phyloP scores from a whole-genome alignment of 2,113 vertebrate genomes.

The Rallus limicola region DNA sequence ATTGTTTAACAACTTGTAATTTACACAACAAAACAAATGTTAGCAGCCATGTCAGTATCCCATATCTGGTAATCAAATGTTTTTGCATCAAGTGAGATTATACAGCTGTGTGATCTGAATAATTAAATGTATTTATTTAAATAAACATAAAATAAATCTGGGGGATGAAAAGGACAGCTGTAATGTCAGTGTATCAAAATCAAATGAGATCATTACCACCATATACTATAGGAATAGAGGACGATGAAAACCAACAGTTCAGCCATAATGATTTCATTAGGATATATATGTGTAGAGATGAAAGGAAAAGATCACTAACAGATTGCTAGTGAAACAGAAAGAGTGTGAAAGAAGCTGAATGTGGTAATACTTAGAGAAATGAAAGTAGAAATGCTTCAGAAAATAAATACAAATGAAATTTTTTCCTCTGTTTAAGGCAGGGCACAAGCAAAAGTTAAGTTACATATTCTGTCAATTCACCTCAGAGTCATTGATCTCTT shows the following conservation, averaged over 20 bases:
- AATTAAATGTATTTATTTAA: conserved; percentile 72
- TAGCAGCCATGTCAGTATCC: conserved; percentile 31
- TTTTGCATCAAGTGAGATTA: conserved; percentile 8
- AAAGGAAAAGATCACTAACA: conserved; percentile 72
- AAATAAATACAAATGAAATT: conserved; percentile 23
- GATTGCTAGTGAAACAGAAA: conserved; percentile 61
- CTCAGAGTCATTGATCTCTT: conserved; percentile 63
- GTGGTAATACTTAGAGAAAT: conserved; percentile 64
- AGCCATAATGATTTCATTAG: conserved; percentile 76
- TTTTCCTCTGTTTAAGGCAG: conserved; percentile 46
- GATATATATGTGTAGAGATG: conserved; percentile 62
- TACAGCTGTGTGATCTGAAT: conserved; percentile 60
- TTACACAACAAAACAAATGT: conserved; percentile 55
- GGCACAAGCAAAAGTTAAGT: conserved; percentile 51
- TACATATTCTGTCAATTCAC: conserved; percentile 59
- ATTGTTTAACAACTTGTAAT: conserved; percentile 38
- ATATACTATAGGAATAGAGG: conserved; percentile 43
- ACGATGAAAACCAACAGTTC: conserved; percentile 64
- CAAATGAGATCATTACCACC: conserved; percentile 73
- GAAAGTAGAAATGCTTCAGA: conserved; percentile 68
- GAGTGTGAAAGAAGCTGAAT: conserved; percentile 52
- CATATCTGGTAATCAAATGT: conserved; percentile 50
- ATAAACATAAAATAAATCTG: conserved; percentile 40
- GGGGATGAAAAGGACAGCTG: conserved; percentile 28
- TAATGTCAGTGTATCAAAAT: conserved; percentile 67